Base-by-base conservation (phyloP, 2,797 vertebrate species). In the Pelodytes ibericus region DNA sequence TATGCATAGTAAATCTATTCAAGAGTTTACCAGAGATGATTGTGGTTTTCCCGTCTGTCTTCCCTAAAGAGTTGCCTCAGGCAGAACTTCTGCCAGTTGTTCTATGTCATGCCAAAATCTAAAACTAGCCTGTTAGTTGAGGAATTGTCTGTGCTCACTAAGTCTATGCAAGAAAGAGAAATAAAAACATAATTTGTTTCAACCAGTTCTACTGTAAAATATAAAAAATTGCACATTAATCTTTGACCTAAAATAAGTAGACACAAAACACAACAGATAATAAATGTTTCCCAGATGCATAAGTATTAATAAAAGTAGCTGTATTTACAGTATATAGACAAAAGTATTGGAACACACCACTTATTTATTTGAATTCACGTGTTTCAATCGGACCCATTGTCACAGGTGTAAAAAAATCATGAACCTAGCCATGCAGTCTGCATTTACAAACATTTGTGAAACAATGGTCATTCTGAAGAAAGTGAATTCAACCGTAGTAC, bases 1-100 rank as follows among this genome's bases (percentile, higher is more conserved):
- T 65, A 77, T 77, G 29, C 66, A 77, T 56, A 56, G 27, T 72
- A 66, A 65, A 56, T 77, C 68, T 58, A 65, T 71, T 77, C 69
- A 71, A 49, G 65, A 58, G 68, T 77, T 53, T 65, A 72, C 75
- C 27, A 77, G 26, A 29, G 49, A 71, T 66, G 75, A 71, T 72
- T 71, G 75, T 71, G 75, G 75, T 77, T 77, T 65, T 64, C 59
- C 68, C 31, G 29, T 72, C 75, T 77, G 75, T 77, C 75, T 71
- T 77, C 69, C 68, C 75, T 73, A 64, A 71, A 66, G 75, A 65
- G 64, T 18, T 59, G 75, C 75, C 75, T 72, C 29, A 77, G 75
- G 75, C 75, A 51, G 24, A 71, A 72, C 62, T 72, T 56, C 75
- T 71, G 68, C 75, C 39, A 77, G 68, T 77, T 72, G 68, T 66